Conservation (phyloP, 2,888 invertebrate species). For the Amiota mariae region DNA sequence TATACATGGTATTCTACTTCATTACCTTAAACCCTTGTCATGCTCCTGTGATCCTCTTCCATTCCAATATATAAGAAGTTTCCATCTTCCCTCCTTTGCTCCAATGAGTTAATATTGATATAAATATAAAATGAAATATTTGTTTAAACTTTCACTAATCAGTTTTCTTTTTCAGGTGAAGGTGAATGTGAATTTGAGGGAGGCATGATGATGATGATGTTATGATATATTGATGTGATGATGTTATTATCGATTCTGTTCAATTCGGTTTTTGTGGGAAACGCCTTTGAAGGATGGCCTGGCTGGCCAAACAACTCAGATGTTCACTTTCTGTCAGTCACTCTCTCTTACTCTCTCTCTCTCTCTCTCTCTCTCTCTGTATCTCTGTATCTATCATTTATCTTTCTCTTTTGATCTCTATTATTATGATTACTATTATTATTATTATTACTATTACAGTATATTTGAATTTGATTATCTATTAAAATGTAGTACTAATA, state of each 20-base stretch:
- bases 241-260: constrained; percentile 33
- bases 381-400: constrained; percentile 8
- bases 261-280: constrained; percentile 8
- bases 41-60: not conserved
- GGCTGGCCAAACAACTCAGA: not conserved
- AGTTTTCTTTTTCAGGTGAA: constrained; percentile 71
- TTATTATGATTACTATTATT: constrained; percentile 17
- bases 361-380: constrained; percentile 4
- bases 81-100: no score
- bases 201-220: constrained; percentile 46
- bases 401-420: constrained; percentile 20
- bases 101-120: no score
- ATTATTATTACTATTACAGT: not conserved
- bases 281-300: constrained; percentile 12
- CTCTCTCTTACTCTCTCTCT: constrained; percentile 2
- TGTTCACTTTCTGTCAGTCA: not conserved
- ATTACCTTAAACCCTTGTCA: not conserved
- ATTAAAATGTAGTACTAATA: constrained; percentile 11
- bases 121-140: not conserved
- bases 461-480: not conserved
- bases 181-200: constrained; percentile 40
- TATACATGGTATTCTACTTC: not conserved
- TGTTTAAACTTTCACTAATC: constrained; percentile 65
- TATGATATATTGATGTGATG: constrained; percentile 36
- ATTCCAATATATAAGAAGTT: constrained; percentile 10